A percentile compares a stretch with the other conserved stretches of the same genome.
Evolutionary conservation across 2,113 vertebrate genomes (phyloP).

Genomic region (Malurus elegans): DNA sequence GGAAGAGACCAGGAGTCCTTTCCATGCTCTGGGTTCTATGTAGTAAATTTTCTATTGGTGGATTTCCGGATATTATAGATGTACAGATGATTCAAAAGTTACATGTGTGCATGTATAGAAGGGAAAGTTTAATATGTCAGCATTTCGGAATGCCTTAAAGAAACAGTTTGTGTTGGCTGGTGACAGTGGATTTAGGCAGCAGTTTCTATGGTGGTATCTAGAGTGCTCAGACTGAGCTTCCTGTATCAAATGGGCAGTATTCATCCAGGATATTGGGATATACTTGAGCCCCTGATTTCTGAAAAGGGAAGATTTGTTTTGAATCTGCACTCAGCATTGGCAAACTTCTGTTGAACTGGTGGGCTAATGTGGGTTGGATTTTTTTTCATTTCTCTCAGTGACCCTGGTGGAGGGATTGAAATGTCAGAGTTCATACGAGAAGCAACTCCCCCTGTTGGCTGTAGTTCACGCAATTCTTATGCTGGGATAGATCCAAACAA

Average conservation of each 20-base stretch:
- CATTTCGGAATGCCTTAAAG: neutral
- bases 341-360: neutral
- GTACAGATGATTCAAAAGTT: neutral
- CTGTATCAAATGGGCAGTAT: neutral
- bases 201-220: neutral
- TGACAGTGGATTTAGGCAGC: neutral
- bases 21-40: neutral
- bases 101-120: accelerated
- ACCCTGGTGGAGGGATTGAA: slow-evolving; percentile 97
- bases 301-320: neutral
- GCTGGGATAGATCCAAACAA: slow-evolving; percentile 89
- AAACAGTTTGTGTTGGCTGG: neutral
- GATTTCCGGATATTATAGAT: neutral
- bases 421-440: slow-evolving; percentile 95
- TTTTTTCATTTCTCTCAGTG: slow-evolving; percentile 70
- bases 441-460: slow-evolving; percentile 96
- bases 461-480: slow-evolving; percentile 97
- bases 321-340: neutral
- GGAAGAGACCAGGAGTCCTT: neutral
- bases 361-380: neutral
- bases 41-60: neutral
- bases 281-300: neutral
- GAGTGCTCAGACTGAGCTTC: neutral
- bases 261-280: neutral
- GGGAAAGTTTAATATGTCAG: neutral